Base-by-base conservation (phyloP, 2,113 vertebrate species). In the Monopterus albus region DNA sequence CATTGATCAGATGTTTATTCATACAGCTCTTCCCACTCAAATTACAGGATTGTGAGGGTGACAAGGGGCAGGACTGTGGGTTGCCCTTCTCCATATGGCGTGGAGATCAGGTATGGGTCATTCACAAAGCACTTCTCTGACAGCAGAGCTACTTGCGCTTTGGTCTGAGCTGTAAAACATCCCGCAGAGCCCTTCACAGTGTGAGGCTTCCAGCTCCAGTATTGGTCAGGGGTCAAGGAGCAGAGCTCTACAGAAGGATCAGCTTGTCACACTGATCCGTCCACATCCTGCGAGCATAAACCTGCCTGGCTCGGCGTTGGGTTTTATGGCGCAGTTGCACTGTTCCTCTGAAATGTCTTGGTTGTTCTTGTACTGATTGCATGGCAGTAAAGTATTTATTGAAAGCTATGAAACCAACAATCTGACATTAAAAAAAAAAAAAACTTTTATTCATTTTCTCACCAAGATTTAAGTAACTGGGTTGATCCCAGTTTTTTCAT, bases 191-290 rank as follows among this genome's bases (percentile, higher is more conserved):
- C 82, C 52, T 70, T 86, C 87, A 76, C 77, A 40, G 80, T 75
- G 77, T 81, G 79, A 78, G 76, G 77, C 55, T 81, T 80, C 65
- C 60, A 80, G 85, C 63, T 63, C 78, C 72, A 70, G 78, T 75
- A 61, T 75, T 18, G 49, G 73, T 82, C 73, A 75, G 60, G 61
- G 81, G 85, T 90, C 78, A 91, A 79, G 89, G 83, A 35, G 60
- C 75, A 86, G 46, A 64, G 42, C 47, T 67, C 63, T 57, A 56
- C 68, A 75, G 77, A 77, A 78, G 61, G 75, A 76, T 77, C 69
- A 39, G 71, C 76, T 72, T 25, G 59, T 75, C 83, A 55, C 75
- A 42, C 31, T 49, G 39, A 64, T 43, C 55, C 45, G 47, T 7
- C 25, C 59, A 80, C 71, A 71, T 81, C 61, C 75, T 84, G 63